These are phyloP conservation scores for Thecophora atra DNA, from an alignment of 2,888 invertebrate genomes.

Conservation along the genomic window DNA sequence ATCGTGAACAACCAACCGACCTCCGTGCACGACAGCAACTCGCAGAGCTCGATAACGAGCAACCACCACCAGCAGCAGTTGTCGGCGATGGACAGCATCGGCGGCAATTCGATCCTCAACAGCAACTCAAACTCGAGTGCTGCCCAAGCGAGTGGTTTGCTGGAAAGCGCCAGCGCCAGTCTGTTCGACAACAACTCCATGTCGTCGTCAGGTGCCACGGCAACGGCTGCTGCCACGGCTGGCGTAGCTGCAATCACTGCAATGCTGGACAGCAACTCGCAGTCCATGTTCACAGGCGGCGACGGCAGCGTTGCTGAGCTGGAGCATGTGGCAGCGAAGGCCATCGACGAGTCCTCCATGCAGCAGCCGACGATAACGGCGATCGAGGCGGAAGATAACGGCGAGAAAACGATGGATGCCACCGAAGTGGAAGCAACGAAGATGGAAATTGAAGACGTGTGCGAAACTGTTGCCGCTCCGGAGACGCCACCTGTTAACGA, in stretches of 20 bases:
- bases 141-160: conserved; percentile 42
- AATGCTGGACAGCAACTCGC: conserved; percentile 60
- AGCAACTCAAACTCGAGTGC: conserved; percentile 57
- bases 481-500: background rate
- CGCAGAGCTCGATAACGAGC: conserved; percentile 64
- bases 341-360: conserved; percentile 38
- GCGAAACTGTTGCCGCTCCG: conserved; percentile 32
- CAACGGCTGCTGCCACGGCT: conserved; percentile 52
- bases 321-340: conserved; percentile 31
- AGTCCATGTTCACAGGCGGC: conserved; percentile 53
- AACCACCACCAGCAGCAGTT: conserved; percentile 54
- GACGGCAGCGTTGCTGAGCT: conserved; percentile 39
- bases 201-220: conserved; percentile 57
- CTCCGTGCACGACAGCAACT: conserved; percentile 65
- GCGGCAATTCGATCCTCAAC: conserved; percentile 53
- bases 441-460: conserved; percentile 36
- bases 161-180: conserved; percentile 54
- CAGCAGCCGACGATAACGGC: conserved; percentile 36
- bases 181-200: conserved; percentile 61
- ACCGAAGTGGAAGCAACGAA: conserved; percentile 37
- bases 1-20: conserved; percentile 66
- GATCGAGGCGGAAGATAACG: conserved; percentile 15
- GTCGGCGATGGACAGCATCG: conserved; percentile 49
- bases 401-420: conserved; percentile 24
- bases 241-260: conserved; percentile 58